These are phyloP conservation scores for Vidua macroura DNA, from an alignment of 2,113 vertebrate genomes.

Conservation along the genomic window DNA sequence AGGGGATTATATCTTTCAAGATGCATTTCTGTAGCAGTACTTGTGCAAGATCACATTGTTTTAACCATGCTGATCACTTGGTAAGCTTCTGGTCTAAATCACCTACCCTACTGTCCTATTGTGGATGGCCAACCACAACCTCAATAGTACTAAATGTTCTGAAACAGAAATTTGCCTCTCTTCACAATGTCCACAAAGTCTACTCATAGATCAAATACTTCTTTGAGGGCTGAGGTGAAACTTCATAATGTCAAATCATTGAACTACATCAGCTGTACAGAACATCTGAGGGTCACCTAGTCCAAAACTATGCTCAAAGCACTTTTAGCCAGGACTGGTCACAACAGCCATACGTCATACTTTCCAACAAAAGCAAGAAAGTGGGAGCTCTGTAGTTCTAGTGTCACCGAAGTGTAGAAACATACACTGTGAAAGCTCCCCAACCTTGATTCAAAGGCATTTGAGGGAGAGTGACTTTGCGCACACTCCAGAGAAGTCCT, in stretches of 20 bases:
- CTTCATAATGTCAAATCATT: background rate
- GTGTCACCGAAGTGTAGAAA: background rate
- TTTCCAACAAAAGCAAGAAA: background rate
- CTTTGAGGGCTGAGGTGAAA: background rate
- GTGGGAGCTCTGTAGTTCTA: background rate
- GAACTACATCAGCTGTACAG: background rate
- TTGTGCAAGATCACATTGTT: background rate
- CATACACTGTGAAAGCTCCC: rapidly evolving
- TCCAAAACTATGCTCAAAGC: background rate
- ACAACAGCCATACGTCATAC: background rate
- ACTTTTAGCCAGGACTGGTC: background rate
- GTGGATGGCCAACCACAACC: background rate
- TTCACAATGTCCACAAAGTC: background rate
- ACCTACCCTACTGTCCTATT: background rate
- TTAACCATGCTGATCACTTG: background rate
- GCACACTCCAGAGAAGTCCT: background rate
- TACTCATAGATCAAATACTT: background rate
- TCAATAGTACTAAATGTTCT: background rate
- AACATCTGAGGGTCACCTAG: background rate
- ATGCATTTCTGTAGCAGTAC: background rate
- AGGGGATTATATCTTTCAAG: background rate
- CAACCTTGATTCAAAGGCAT: background rate
- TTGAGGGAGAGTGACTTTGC: background rate
- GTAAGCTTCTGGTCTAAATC: background rate
- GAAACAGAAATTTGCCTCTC: background rate